Percentiles rank a stretch among this genome's conserved stretches.
These are phyloP conservation scores for Fistularia tabacaria DNA, from an alignment of 2,797 vertebrate species.

Conservation along the genomic window DNA sequence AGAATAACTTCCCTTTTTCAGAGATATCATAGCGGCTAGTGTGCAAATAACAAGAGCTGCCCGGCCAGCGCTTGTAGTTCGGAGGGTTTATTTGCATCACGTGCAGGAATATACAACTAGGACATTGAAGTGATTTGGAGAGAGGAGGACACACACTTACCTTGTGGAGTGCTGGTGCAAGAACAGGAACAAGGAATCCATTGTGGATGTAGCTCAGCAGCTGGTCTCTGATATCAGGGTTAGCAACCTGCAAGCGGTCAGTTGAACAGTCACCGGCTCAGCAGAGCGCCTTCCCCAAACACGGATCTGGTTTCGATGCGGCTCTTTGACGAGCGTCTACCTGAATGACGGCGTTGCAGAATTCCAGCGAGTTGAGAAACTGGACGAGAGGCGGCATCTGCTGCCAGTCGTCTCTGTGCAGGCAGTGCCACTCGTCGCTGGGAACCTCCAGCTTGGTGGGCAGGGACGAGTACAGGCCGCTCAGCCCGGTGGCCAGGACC, in stretches of 20 bases:
- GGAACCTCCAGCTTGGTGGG: constrained; percentile 90
- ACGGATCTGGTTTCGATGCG: too few relatives aligned
- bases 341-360: constrained; percentile 98
- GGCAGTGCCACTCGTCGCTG: constrained; percentile 91
- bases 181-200: constrained; percentile 93
- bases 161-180: constrained; percentile 97
- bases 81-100: background rate
- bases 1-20: too few relatives aligned
- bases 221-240: constrained; percentile 89
- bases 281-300: too few relatives aligned
- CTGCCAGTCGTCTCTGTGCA: constrained; percentile 91
- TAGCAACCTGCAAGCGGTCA: constrained; percentile 81
- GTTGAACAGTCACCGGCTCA: background rate
- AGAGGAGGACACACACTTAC: constrained; percentile 53
- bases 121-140: background rate
- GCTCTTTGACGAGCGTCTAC: constrained; percentile 52
- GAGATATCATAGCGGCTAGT: too few relatives aligned
- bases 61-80: too few relatives aligned
- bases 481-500: constrained; percentile 96
- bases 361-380: constrained; percentile 97
- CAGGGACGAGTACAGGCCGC: constrained; percentile 94
- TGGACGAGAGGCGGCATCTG: constrained; percentile 88
- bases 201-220: constrained; percentile 95
- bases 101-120: background rate
- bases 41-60: too few relatives aligned